Conservation (phyloP, 2,797 vertebrate species). For the Crenichthys baileyi region DNA sequence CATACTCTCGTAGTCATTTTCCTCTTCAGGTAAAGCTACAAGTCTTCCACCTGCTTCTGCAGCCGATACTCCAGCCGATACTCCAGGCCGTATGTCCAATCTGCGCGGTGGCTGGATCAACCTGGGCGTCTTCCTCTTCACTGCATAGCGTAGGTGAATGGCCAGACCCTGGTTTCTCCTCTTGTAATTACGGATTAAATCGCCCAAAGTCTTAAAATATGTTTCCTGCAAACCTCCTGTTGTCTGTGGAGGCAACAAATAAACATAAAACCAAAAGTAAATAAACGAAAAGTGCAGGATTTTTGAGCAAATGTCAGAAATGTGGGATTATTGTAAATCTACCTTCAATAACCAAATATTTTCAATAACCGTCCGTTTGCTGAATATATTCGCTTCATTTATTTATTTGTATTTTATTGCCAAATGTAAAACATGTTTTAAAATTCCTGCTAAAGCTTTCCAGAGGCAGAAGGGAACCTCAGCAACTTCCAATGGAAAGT, state of each 20-base stretch:
- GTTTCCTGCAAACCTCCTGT: slow-evolving; percentile 37
- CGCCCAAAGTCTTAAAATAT: slow-evolving; percentile 66
- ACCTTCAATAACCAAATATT: neutral
- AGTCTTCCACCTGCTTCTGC: fast-evolving
- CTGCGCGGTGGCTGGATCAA: slow-evolving; percentile 5
- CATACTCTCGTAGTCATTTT: slow-evolving; percentile 65
- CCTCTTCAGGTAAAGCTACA: neutral
- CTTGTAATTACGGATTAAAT: slow-evolving; percentile 73
- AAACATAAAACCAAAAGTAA: neutral
- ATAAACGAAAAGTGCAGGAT: neutral
- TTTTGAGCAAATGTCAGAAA: neutral
- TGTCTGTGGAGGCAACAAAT: slow-evolving; percentile 43
- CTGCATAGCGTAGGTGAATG: slow-evolving; percentile 48
- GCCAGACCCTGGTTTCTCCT: slow-evolving; percentile 69
- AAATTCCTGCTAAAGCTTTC: too few species aligned
- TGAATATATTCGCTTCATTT: too few species aligned
- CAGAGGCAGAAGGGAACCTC: too few species aligned
- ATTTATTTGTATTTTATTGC: too few species aligned
- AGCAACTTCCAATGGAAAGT: too few species aligned
- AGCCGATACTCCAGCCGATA: neutral
- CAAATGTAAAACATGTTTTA: neutral
- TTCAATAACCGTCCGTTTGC: neutral
- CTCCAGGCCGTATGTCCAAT: neutral
- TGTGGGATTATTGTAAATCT: neutral
- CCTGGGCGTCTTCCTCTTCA: slow-evolving; percentile 63